These are phyloP conservation scores for Melanophora roralis DNA, from an alignment of 2,888 invertebrate genomes.

Conservation along the genomic window DNA sequence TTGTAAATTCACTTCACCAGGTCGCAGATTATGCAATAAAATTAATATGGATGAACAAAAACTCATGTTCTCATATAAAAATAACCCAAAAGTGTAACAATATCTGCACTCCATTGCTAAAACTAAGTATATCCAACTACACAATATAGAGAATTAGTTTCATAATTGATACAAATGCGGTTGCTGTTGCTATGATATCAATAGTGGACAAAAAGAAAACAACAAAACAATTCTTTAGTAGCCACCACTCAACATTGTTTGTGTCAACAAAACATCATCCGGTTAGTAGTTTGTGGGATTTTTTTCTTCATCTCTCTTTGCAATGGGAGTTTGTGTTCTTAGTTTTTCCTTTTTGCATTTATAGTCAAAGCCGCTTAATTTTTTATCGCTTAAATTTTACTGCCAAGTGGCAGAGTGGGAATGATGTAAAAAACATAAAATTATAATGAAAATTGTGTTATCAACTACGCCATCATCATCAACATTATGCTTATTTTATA, in stretches of 20 bases:
- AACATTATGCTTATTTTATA: conserved; percentile 47
- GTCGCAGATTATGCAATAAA: too few relatives aligned
- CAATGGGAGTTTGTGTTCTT: conserved; percentile 32
- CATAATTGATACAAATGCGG: too few relatives aligned
- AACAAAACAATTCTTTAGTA: conserved; percentile 52
- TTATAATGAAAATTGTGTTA: conserved; percentile 47
- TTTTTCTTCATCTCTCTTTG: background rate
- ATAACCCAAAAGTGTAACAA: background rate
- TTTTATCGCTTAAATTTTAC: conserved; percentile 38
- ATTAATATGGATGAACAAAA: too few relatives aligned
- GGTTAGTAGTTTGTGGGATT: conserved; percentile 57
- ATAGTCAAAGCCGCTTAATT: conserved; percentile 46
- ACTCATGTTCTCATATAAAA: too few relatives aligned
- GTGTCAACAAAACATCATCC: conserved; percentile 74
- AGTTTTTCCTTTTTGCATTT: conserved; percentile 54
- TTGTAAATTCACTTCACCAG: too few relatives aligned
- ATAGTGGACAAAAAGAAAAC: background rate
- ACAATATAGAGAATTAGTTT: too few relatives aligned
- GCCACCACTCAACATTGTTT: conserved; percentile 67
- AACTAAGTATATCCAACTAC: too few relatives aligned
- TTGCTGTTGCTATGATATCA: too few relatives aligned
- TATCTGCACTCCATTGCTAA: too few relatives aligned
- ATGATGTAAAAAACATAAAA: conserved; percentile 23
- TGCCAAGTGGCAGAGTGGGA: conserved; percentile 42
- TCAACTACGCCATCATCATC: conserved; percentile 52